Conservation (phyloP, 2,797 vertebrate genomes). For the Hylomyscus alleni region DNA sequence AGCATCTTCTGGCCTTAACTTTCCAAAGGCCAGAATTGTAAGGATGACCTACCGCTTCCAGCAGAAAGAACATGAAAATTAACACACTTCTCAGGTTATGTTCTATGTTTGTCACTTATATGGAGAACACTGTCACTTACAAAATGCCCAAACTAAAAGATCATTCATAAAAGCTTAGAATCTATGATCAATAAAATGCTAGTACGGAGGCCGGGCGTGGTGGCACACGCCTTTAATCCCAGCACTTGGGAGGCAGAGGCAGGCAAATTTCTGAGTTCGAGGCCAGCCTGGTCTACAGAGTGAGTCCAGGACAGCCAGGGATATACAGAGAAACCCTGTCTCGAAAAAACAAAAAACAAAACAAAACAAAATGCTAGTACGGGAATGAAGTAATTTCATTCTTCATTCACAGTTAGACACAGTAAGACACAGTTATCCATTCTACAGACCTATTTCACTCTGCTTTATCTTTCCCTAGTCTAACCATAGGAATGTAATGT, state of each 20-base stretch:
- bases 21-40: background rate
- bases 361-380: background rate
- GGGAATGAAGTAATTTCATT: background rate
- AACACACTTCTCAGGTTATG: background rate
- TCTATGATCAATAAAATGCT: background rate
- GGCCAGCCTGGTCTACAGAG: too few species aligned
- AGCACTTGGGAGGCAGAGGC: too few species aligned
- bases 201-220: too few species aligned
- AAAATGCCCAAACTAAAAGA: background rate
- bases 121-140: background rate
- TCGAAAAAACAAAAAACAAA: too few species aligned
- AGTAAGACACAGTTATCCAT: background rate
- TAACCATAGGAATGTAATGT: background rate
- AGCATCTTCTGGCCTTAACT: background rate
- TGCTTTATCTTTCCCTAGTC: background rate
- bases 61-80: background rate
- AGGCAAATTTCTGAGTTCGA: too few species aligned
- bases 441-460: background rate
- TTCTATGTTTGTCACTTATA: conserved; percentile 4
- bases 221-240: too few species aligned
- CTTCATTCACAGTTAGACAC: too few species aligned
- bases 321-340: too few species aligned
- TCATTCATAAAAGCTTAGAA: background rate
- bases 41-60: background rate
- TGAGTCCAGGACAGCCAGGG: too few species aligned